Conservation (phyloP, 1,140 invertebrate species). For the Colletes latitarsis region DNA sequence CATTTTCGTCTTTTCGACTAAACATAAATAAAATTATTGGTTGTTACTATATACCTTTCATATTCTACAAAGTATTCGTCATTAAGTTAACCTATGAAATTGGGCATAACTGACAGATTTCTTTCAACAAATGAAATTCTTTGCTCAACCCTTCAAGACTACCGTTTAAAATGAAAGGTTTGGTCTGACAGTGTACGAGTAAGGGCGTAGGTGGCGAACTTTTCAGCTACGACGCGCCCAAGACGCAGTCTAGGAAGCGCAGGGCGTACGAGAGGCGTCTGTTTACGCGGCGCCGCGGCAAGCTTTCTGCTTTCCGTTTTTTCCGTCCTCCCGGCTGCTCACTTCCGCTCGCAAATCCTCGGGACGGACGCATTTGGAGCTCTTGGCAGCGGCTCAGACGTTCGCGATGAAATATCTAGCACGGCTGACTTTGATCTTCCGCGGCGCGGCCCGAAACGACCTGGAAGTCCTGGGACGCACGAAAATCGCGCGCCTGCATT, state of each 20-base stretch:
- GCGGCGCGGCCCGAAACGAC: slow-evolving; percentile 43
- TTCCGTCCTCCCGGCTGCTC: slow-evolving; percentile 29
- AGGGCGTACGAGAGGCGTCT: neutral
- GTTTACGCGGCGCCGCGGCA: slow-evolving; percentile 19
- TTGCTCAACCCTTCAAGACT: too few species aligned
- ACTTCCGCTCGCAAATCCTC: slow-evolving; percentile 67
- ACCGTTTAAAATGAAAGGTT: too few species aligned
- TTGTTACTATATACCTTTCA: too few species aligned
- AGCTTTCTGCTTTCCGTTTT: neutral
- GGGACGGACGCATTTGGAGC: slow-evolving; percentile 54
- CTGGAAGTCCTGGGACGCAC: slow-evolving; percentile 22
- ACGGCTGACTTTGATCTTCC: slow-evolving; percentile 69
- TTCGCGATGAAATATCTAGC: slow-evolving; percentile 69
- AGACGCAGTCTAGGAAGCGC: neutral
- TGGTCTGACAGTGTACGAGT: too few species aligned
- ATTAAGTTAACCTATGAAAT: too few species aligned
- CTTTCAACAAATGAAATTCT: too few species aligned
- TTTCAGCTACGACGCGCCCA: neutral
- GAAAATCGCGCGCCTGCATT: slow-evolving; percentile 3
- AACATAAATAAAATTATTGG: too few species aligned
- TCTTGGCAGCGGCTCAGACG: slow-evolving; percentile 68
- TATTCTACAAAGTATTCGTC: too few species aligned
- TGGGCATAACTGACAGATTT: too few species aligned
- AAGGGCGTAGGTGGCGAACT: neutral
- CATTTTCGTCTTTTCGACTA: too few species aligned